These are phyloP conservation scores for Cosmia pyralina DNA, from an alignment of 2,888 invertebrate genomes.

Conservation along the genomic window DNA sequence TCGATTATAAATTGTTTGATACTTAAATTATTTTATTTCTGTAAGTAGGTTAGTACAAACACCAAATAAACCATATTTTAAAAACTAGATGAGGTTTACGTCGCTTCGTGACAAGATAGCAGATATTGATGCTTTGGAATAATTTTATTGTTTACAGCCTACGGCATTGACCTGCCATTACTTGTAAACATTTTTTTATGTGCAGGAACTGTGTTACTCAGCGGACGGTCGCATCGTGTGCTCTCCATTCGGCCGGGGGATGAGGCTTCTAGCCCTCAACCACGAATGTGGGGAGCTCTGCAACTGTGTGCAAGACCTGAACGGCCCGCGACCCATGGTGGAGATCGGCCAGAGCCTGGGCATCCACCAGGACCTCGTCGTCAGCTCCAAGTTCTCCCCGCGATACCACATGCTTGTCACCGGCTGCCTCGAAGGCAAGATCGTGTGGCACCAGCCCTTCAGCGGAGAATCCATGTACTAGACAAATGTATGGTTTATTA, in stretches of 20 bases:
- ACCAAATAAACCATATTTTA: background rate
- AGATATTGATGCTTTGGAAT: background rate
- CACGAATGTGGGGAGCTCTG: slow-evolving; percentile 94
- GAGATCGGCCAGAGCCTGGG: slow-evolving; percentile 93
- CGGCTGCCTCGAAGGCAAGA: slow-evolving; percentile 96
- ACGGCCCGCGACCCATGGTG: slow-evolving; percentile 72
- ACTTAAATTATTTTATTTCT: background rate
- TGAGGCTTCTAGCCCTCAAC: slow-evolving; percentile 95
- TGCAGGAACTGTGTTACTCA: slow-evolving; percentile 95
- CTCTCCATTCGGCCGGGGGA: slow-evolving; percentile 96
- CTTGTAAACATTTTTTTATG: background rate
- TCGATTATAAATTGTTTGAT: background rate
- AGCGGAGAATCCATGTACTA: slow-evolving; percentile 82
- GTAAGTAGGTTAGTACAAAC: background rate
- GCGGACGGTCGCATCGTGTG: slow-evolving; percentile 97
- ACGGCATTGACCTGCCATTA: background rate
- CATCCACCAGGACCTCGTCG: slow-evolving; percentile 94
- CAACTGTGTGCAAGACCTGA: slow-evolving; percentile 85
- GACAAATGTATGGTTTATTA: slow-evolving; percentile 38
- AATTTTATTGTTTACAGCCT: background rate
- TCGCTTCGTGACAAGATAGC: background rate
- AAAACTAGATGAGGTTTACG: background rate
- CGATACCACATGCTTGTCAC: slow-evolving; percentile 96
- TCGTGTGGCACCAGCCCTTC: slow-evolving; percentile 96
- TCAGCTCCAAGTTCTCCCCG: slow-evolving; percentile 97